Base-by-base conservation (phyloP, 2,113 vertebrate genomes). In the Odontesthes bonariensis region DNA sequence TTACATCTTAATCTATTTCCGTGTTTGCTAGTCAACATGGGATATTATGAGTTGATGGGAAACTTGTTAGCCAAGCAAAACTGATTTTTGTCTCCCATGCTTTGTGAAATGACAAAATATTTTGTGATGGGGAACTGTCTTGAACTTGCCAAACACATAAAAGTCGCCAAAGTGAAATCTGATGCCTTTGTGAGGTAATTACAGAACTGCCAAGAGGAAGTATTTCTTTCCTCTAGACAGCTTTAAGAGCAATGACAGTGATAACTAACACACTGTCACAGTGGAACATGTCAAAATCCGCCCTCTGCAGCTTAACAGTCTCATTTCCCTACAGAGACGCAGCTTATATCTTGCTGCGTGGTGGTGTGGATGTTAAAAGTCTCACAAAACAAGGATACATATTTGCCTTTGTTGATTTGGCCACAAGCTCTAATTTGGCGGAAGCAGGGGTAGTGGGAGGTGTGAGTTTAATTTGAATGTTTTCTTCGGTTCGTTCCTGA, bases 131-230 rank as follows among this genome's bases (percentile, higher is more conserved):
- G 8, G 22, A 16, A 56, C 14, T 16, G 6, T 55, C 65, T 56
- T 52, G 49, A 69, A 64, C 10, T 66, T 31, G 69, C 61, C 27
- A 68, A 27, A 64, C 22, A 66, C 17, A 56, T 9, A 55, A 53
- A 55, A 42, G 22, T 17, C 51, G 38, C 54, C 6, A 31, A 20
- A 57, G 53, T 59, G 38, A 76, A 77, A 70, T 78, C 44, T 47
- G 55, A 79, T 75, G 75, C 59, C 72, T 57, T 73, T 78, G 16
- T 17, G 49, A 33, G 49, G 55, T 33, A 59, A 66, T 53, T 59
- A 23, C 27, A 70, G 56, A 82, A 46, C 61, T 69, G 69, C 49
- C 70, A 70, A 8, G 49, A 77, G 49, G 57, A 47, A 73, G 69
- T 72, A 54, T 72, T 40, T 49, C 1, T 46, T 20, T 20, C 74